phyloP scores from a whole-genome alignment of 2,888 invertebrate genomes.

The Ophonus ardosiacus region DNA sequence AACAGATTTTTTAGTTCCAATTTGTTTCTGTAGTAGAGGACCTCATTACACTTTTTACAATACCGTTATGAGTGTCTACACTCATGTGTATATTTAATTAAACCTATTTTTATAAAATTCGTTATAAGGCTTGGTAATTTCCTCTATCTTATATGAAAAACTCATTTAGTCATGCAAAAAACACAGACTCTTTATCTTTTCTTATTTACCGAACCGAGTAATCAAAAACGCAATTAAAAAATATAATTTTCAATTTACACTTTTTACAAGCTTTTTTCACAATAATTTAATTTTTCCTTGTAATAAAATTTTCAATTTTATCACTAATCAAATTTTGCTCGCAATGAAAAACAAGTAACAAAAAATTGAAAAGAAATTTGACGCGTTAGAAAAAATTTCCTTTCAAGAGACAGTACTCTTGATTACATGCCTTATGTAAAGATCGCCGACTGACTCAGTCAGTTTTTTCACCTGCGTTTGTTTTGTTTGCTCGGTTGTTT shows the following conservation, averaged over 20 bases:
- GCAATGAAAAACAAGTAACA: neutral
- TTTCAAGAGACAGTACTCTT: neutral
- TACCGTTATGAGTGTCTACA: too few species aligned
- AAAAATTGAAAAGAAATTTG: neutral
- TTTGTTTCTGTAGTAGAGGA: too few species aligned
- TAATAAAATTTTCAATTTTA: neutral
- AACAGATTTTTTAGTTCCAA: too few species aligned
- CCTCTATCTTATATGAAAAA: neutral
- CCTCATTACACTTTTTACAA: too few species aligned
- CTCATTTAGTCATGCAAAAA: neutral
- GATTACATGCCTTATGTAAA: too few species aligned
- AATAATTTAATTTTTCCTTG: neutral
- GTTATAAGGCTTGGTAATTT: neutral
- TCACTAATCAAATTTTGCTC: neutral
- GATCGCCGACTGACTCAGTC: too few species aligned
- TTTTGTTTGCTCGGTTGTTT: neutral
- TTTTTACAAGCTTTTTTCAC: neutral
- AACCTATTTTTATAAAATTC: too few species aligned
- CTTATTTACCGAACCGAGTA: neutral
- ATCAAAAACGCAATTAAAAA: neutral
- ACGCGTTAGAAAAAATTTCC: neutral
- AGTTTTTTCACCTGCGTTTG: neutral
- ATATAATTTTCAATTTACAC: neutral
- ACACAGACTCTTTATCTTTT: neutral
- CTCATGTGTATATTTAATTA: too few species aligned